These are phyloP conservation scores for Glyptemys insculpta DNA, from an alignment of 2,797 vertebrate genomes.

Conservation along the genomic window DNA sequence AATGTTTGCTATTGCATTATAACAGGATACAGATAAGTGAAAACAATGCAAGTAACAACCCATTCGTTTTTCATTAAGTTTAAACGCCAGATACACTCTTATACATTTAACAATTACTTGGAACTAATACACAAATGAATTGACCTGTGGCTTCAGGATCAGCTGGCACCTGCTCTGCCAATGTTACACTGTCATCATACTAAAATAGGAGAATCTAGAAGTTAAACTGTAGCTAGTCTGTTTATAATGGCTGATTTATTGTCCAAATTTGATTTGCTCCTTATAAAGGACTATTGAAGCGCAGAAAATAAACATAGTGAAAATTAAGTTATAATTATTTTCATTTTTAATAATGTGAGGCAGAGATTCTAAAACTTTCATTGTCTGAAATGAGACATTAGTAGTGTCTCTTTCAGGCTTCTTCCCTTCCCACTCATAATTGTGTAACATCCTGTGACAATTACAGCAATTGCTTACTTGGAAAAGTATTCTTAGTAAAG, in stretches of 20 bases:
- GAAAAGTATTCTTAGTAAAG: neutral
- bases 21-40: neutral
- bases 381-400: neutral
- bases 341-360: neutral
- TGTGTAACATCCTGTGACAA: neutral
- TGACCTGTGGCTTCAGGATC: neutral
- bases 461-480: neutral
- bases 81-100: neutral
- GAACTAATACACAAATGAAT: neutral
- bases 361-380: neutral
- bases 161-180: neutral
- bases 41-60: neutral
- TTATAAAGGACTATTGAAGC: conserved; percentile 8
- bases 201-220: neutral
- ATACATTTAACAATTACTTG: neutral
- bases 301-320: neutral
- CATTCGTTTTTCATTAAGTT: neutral
- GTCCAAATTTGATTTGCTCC: neutral
- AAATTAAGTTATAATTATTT: too few species aligned
- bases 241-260: neutral
- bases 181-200: neutral
- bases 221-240: neutral
- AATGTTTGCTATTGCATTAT: neutral
- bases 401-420: neutral
- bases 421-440: neutral